A percentile compares a stretch with the other conserved stretches of the same genome.
Evolutionary conservation across 2,113 vertebrate genomes (phyloP).

Genomic region (Pangasianodon hypophthalmus): DNA sequence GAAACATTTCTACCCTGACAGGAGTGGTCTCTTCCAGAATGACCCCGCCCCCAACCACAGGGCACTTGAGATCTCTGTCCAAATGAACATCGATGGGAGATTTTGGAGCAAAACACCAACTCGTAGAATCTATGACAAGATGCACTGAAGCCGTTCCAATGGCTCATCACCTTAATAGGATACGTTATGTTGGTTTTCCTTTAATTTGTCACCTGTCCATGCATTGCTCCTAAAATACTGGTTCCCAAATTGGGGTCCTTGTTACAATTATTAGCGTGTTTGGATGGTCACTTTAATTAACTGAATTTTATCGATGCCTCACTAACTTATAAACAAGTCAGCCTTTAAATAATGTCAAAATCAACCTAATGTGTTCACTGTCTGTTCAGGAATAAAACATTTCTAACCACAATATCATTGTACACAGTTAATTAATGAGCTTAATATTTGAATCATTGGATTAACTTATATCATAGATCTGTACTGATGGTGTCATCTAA

Average conservation of each 20-base stretch:
- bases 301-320: not conserved
- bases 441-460: not conserved
- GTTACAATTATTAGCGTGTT: too few species aligned
- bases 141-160: not conserved
- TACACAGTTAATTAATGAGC: not conserved
- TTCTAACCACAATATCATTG: not conserved
- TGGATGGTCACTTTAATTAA: not conserved
- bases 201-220: not conserved
- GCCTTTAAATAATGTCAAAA: not conserved
- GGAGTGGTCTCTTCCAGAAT: not conserved
- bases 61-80: not conserved
- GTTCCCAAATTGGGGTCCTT: not conserved
- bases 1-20: not conserved
- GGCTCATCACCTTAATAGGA: not conserved
- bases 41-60: not conserved
- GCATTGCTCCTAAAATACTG: not conserved
- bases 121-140: not conserved
- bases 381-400: not conserved
- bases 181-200: not conserved
- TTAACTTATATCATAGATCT: not conserved
- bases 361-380: not conserved
- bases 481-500: not conserved
- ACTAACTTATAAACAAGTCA: not conserved
- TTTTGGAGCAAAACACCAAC: too few species aligned
- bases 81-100: not conserved